Conservation (phyloP, 2,888 invertebrate genomes). For the Aphidius colemani region DNA sequence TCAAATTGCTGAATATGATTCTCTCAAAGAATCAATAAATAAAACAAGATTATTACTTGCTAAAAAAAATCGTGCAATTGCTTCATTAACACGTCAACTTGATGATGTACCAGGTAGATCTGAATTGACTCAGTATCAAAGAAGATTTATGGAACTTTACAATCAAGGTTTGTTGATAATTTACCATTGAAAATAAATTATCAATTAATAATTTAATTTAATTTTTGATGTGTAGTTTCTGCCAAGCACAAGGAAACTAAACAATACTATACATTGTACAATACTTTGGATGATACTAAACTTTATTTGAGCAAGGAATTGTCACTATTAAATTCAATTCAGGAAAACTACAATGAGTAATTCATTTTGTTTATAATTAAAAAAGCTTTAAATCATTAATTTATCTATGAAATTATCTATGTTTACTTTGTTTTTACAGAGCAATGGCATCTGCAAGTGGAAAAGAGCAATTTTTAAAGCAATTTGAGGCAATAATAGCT, state of each 20-base stretch:
- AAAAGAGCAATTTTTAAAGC: conserved; percentile 87
- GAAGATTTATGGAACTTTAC: conserved; percentile 93
- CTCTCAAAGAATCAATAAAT: conserved; percentile 67
- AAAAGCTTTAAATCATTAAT: neutral
- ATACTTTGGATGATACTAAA: conserved; percentile 93
- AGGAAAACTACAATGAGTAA: conserved; percentile 85
- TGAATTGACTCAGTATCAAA: conserved; percentile 93
- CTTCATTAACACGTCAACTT: conserved; percentile 80
- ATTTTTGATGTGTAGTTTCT: conserved; percentile 69
- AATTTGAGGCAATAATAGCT: conserved; percentile 87
- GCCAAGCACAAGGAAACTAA: conserved; percentile 96
- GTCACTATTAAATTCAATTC: conserved; percentile 83
- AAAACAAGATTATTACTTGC: conserved; percentile 73
- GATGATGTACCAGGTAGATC: conserved; percentile 93
- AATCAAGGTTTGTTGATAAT: conserved; percentile 73
- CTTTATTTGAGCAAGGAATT: conserved; percentile 91
- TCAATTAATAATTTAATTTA: neutral
- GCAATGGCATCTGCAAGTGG: conserved; percentile 81
- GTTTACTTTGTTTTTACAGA: conserved; percentile 58
- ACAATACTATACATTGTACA: conserved; percentile 95
- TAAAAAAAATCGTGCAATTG: conserved; percentile 77
- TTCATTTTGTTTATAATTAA: conserved; percentile 12
- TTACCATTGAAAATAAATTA: neutral
- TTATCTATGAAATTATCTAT: neutral
- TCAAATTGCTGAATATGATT: conserved; percentile 65